These are phyloP conservation scores for Poeciliopsis occidentalis DNA, from an alignment of 2,113 vertebrate species.

Conservation along the genomic window DNA sequence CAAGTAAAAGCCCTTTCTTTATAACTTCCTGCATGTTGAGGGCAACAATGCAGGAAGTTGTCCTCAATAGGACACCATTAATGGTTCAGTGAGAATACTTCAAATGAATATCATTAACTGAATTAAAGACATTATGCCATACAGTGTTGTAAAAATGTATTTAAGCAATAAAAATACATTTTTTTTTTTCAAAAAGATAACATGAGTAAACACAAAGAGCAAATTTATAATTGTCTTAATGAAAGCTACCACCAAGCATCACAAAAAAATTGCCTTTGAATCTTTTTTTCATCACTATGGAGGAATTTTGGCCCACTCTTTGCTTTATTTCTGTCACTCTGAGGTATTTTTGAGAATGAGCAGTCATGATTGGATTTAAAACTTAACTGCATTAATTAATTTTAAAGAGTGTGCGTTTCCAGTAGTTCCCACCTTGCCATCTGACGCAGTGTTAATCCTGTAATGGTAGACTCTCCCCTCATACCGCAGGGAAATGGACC, in stretches of 20 bases:
- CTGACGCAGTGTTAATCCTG: conserved; percentile 96
- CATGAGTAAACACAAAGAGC: too few relatives aligned
- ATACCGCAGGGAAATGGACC: conserved; percentile 97
- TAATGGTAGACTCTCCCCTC: conserved; percentile 99
- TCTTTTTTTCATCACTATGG: background rate
- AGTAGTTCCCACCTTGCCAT: conserved; percentile 86
- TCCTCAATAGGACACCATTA: too few relatives aligned
- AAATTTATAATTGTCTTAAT: too few relatives aligned
- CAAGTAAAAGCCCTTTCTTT: background rate
- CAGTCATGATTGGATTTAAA: background rate
- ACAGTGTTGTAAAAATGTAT: too few relatives aligned
- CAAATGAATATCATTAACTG: background rate
- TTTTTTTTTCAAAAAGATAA: background rate
- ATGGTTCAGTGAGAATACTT: too few relatives aligned
- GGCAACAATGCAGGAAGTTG: background rate
- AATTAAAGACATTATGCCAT: too few relatives aligned
- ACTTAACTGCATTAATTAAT: background rate
- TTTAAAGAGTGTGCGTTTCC: background rate
- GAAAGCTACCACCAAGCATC: too few relatives aligned
- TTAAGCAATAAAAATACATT: background rate
- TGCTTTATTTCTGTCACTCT: background rate
- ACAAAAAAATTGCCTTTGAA: too few relatives aligned
- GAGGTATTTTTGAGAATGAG: background rate
- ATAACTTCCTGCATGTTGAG: background rate
- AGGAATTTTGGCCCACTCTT: background rate